These are phyloP conservation scores for Campylorhamphus procurvoides DNA, from an alignment of 2,113 vertebrate genomes.

Conservation along the genomic window DNA sequence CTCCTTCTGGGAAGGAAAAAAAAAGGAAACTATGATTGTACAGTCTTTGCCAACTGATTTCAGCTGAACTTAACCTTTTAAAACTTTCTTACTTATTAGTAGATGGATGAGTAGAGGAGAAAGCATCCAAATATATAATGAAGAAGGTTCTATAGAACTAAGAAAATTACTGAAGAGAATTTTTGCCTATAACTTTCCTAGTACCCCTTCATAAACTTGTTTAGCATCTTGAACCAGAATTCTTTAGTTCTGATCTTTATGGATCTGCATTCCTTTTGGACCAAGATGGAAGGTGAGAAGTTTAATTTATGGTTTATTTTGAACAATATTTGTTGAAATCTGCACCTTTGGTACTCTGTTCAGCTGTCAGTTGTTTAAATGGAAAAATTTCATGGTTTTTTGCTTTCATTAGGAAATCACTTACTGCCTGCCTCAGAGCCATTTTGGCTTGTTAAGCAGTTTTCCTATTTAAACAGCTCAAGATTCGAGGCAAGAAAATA, in stretches of 20 bases:
- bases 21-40: neutral
- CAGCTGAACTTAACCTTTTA: neutral
- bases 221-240: neutral
- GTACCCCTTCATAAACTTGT: neutral
- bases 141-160: neutral
- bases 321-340: neutral
- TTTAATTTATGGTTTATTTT: neutral
- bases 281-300: neutral
- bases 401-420: neutral
- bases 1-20: neutral
- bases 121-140: neutral
- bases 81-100: neutral
- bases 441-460: neutral
- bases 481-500: neutral
- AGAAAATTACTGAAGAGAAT: neutral
- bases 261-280: neutral
- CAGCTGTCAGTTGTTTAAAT: neutral
- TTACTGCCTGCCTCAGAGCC: neutral
- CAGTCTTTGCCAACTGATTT: neutral
- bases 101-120: neutral
- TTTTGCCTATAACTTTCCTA: neutral
- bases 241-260: neutral
- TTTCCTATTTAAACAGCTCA: neutral
- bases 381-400: neutral
- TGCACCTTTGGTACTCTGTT: neutral